These are phyloP conservation scores for Centroberyx gerrardi DNA, from an alignment of 2,797 vertebrate genomes.

Conservation along the genomic window DNA sequence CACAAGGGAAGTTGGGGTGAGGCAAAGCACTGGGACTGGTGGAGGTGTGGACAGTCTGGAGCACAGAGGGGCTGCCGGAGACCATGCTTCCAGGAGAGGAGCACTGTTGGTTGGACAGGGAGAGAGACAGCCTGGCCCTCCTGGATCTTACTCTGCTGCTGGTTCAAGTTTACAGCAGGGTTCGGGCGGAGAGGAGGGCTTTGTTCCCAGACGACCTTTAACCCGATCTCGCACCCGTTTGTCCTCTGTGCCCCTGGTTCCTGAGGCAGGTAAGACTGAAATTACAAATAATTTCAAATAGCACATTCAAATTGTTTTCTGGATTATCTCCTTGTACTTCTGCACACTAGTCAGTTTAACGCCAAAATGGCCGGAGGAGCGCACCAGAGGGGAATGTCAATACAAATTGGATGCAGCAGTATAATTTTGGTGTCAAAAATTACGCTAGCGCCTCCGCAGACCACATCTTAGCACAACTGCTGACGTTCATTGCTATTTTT, in stretches of 20 bases:
- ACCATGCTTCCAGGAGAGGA: slow-evolving; percentile 21
- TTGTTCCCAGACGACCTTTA: slow-evolving; percentile 90
- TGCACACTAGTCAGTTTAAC: too few species aligned
- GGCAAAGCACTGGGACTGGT: slow-evolving; percentile 25
- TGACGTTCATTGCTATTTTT: too few species aligned
- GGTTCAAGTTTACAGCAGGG: slow-evolving; percentile 52
- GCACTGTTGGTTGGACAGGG: slow-evolving; percentile 19
- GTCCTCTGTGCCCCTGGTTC: slow-evolving; percentile 90
- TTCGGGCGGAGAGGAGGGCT: slow-evolving; percentile 77
- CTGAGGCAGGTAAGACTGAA: slow-evolving; percentile 91
- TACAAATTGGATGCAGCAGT: too few species aligned
- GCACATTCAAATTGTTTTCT: neutral
- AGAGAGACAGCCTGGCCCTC: slow-evolving; percentile 10
- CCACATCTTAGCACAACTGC: too few species aligned
- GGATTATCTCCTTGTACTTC: too few species aligned
- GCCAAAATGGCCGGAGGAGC: too few species aligned
- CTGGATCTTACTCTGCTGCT: slow-evolving; percentile 6
- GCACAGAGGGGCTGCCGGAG: slow-evolving; percentile 23
- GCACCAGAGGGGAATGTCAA: too few species aligned
- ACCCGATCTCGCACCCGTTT: slow-evolving; percentile 94
- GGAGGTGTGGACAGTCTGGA: slow-evolving; percentile 12
- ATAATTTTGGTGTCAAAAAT: too few species aligned
- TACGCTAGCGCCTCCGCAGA: too few species aligned
- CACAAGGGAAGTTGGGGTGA: neutral
- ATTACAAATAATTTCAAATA: neutral